Evolutionary conservation across 2,888 invertebrate species (phyloP).

Genomic region (Ganaspis brasiliensis): DNA sequence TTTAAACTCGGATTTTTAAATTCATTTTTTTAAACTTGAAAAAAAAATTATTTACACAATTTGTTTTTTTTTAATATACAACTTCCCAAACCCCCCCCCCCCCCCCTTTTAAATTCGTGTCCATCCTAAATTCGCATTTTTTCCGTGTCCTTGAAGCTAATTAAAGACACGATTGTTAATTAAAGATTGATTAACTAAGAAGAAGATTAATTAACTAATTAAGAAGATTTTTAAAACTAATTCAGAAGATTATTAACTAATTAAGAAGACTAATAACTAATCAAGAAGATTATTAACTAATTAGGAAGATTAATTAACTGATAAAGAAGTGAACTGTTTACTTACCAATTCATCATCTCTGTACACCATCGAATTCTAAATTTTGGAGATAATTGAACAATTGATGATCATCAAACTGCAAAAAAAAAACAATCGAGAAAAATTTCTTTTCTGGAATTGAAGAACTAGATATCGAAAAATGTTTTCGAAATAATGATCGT

Average conservation of each 20-base stretch:
- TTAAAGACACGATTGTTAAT: not conserved
- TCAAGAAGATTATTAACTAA: not conserved
- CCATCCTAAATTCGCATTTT: not conserved
- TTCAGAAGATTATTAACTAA: not conserved
- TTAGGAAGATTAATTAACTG: not conserved
- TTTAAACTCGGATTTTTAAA: no score
- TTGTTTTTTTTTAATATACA: no score
- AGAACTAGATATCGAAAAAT: no score
- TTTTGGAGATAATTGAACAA: not conserved
- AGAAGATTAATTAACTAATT: no score
- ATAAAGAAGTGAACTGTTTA: conserved; percentile 1
- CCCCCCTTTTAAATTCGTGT: not conserved
- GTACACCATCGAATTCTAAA: not conserved
- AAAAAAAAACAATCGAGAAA: not conserved
- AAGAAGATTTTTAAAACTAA: no score
- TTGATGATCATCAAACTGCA: not conserved
- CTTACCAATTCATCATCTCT: not conserved
- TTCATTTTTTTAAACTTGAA: no score
- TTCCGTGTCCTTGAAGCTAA: not conserved
- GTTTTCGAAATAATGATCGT: no score
- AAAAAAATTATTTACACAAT: no score
- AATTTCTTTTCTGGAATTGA: no score
- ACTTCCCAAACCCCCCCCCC: no score
- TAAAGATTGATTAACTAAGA: not conserved
- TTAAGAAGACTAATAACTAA: no score